These are phyloP conservation scores for Macroramphosus scolopax DNA, from an alignment of 2,797 vertebrate species.

Conservation along the genomic window DNA sequence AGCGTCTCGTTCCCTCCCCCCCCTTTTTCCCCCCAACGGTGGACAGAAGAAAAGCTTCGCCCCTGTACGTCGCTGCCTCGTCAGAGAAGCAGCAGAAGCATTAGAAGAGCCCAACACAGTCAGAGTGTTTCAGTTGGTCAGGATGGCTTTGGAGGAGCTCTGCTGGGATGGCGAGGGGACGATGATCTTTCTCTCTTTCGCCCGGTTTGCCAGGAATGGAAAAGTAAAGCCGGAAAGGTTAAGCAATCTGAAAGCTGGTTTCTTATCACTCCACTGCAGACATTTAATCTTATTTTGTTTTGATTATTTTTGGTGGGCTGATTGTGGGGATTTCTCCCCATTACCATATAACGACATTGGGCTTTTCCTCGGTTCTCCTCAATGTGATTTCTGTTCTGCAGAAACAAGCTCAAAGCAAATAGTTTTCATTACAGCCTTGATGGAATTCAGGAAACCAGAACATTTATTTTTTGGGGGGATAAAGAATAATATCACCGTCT, in stretches of 20 bases:
- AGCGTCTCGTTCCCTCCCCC: conserved; percentile 15
- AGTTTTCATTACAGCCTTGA: conserved; percentile 30
- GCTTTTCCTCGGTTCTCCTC: too few relatives aligned
- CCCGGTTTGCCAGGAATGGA: conserved; percentile 37
- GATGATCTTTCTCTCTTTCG: conserved; percentile 29
- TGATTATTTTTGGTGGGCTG: too few relatives aligned
- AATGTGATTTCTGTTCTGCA: conserved; percentile 16
- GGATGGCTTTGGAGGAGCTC: conserved; percentile 17
- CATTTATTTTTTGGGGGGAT: conserved; percentile 6
- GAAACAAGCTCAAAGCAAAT: conserved; percentile 51
- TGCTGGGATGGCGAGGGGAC: conserved; percentile 21
- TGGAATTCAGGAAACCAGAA: conserved; percentile 23
- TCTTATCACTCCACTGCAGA: conserved; percentile 47
- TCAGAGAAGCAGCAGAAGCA: conserved; percentile 47
- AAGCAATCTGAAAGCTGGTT: conserved; percentile 61
- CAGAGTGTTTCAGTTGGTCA: conserved; percentile 21
- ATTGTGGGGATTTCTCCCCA: too few relatives aligned
- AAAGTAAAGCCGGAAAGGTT: conserved; percentile 49
- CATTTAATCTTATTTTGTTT: conserved; percentile 43
- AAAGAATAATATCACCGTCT: conserved; percentile 38
- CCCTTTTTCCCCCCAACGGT: conserved; percentile 12
- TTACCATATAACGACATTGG: too few relatives aligned
- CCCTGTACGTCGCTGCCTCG: conserved; percentile 54
- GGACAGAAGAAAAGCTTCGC: conserved; percentile 44
- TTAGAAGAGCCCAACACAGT: conserved; percentile 20